Evolutionary conservation across 2,113 vertebrate species (phyloP), one percentile per base, ranked within the genome.

Genomic region (Ailurus styani): DNA sequence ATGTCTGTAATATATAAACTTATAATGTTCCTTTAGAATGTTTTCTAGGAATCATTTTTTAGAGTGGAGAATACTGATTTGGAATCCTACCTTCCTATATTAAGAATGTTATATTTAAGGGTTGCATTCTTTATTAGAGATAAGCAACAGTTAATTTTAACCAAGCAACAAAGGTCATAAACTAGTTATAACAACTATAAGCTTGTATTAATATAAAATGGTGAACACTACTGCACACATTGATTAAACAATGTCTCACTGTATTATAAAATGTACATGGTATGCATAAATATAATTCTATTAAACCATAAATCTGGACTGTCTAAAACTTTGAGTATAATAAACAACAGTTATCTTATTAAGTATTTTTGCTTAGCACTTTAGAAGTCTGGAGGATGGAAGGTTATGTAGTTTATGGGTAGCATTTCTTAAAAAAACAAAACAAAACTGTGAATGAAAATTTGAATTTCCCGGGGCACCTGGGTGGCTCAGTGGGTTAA

Each of bases 61-160:
- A 93, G 50, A 86, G 23, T 62, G 13, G 47, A 86, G 57, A 93
- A 93, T 91, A 91, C 52, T 64, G 50, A 93, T 50, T 93, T 95
- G 45, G 45, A 86, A 73, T 88, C 45, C 34, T 52, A 7, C 31
- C 23, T 31, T 81, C n/a, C 9, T 73, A 11, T 68, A 73, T 15
- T 55, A 82, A 77, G 27, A 68, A 29, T 83, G 1, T 78, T 79
- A 31, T 70, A 52, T 64, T 88, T 89, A 54, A 73, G 68, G 29
- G 17, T 50, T 97, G 1, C 21, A 86, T 85, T 97, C n/a, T n/a
- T 82, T 86, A 79, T 42, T 96, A 70, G 45, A 96, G 57, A 92
- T 96, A 95, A 91, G 8, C 25, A 96, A 82, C 7, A 93, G 23
- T 84, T 96, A 82, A 84, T 79, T 87, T 95, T 97, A 91, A 82